Evolutionary conservation across 2,797 vertebrate species (phyloP), one percentile per base, ranked within the genome.

Genomic region (Enteromius trimaculatus): DNA sequence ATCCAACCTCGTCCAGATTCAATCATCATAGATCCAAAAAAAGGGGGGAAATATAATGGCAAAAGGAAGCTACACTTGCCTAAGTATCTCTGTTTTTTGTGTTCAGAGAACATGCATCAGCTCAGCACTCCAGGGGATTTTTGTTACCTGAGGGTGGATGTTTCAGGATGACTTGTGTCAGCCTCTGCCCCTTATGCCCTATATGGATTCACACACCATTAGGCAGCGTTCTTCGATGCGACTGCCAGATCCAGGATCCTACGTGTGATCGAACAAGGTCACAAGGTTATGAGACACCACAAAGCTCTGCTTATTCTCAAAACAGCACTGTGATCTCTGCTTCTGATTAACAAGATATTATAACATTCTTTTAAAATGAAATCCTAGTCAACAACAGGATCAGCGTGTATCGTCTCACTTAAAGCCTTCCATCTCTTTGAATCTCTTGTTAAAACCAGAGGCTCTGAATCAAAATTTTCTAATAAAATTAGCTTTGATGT

Each of bases 1-100:
- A 92, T 91, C 87, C 71, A 84, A 88, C 89, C 31, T 14, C 17
- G 3, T 86, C 90, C 60, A 79, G 91, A 91, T 92, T 86, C 89
- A 93, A 91, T 91, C 88, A 77, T 79, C 23, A 70, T 47, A 71
- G 83, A 88, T 86, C 23, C 34, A 44, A 31, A 69, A 85, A 34
- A 37, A 66, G 60, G 69, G 2, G 49, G 2, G 6, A 26, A 44
- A 72, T 2, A 31, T 21, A 60, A 62, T 44, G 23, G 6, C 2
- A 23, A 58, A 58, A 58, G 53, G 3, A 64, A 64, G 26, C 26
- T 29, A 29, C 4, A 62, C 58, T 60, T 62, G n/a, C 4, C 26
- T 6, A 17, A 17, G 62, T 17, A 31, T 4, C 19, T 31, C 7
- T 10, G 17, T 37, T 64, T 16, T 17, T 26, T 16, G 11, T 47